Evolutionary conservation across 1,140 invertebrate species (phyloP).

Genomic region (Sarcophaga bullata): DNA sequence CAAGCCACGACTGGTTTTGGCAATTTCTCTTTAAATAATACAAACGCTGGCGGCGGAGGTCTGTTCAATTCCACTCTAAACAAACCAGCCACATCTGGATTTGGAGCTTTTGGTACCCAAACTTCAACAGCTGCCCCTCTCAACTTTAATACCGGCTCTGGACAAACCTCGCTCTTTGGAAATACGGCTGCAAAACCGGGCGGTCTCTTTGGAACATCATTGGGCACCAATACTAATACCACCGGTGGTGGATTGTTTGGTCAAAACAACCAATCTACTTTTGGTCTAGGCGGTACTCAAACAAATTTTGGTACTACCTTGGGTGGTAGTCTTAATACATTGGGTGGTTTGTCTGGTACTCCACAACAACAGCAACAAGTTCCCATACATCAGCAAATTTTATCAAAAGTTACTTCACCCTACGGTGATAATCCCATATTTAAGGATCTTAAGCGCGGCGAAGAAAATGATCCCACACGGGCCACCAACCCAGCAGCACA

Average conservation of each 20-base stretch:
- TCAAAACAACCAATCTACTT: constrained; percentile 61
- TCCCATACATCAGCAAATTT: constrained; percentile 74
- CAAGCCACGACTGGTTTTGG: constrained; percentile 57
- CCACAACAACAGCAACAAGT: constrained; percentile 64
- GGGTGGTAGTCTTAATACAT: constrained; percentile 29
- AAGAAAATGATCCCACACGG: constrained; percentile 78
- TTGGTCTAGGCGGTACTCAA: constrained; percentile 45
- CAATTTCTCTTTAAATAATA: constrained; percentile 58
- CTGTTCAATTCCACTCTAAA: constrained; percentile 69
- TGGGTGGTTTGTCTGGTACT: constrained; percentile 47
- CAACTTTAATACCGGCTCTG: constrained; percentile 66
- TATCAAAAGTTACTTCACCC: constrained; percentile 76
- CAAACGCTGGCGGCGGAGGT: constrained; percentile 54
- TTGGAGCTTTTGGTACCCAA: constrained; percentile 62
- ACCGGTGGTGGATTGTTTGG: constrained; percentile 65
- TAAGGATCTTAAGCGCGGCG: constrained; percentile 72
- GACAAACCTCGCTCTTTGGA: constrained; percentile 63
- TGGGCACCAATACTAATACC: constrained; percentile 47
- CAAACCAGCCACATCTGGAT: constrained; percentile 66
- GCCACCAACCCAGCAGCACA: constrained; percentile 77
- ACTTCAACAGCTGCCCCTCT: constrained; percentile 58
- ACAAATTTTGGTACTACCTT: constrained; percentile 41
- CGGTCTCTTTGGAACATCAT: constrained; percentile 61
- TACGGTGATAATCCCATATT: constrained; percentile 83
- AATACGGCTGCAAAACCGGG: constrained; percentile 53